Conservation (phyloP, 2,113 vertebrate genomes). For the Tympanuchus pallidicinctus region DNA sequence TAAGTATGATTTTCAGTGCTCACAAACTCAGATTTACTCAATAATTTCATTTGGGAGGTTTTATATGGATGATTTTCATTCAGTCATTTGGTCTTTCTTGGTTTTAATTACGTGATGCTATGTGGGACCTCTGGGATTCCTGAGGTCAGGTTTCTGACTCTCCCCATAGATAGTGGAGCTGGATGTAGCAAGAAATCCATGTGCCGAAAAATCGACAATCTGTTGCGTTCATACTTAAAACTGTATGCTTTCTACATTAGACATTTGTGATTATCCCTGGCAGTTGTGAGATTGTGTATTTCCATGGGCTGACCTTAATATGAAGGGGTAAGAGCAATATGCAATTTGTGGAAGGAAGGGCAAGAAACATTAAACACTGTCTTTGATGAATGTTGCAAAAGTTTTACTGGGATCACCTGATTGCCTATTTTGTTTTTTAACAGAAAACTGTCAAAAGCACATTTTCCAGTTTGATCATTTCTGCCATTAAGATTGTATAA, state of each 20-base stretch:
- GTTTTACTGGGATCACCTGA: neutral
- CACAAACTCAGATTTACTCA: neutral
- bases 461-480: neutral
- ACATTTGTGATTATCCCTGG: neutral
- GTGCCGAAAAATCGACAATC: neutral
- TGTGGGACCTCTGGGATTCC: neutral
- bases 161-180: neutral
- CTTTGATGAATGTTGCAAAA: neutral
- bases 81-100: neutral
- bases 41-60: neutral
- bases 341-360: neutral
- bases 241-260: neutral
- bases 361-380: neutral
- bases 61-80: neutral
- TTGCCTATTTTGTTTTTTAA: neutral
- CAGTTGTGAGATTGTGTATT: neutral
- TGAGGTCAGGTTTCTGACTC: neutral
- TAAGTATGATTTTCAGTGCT: neutral
- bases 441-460: neutral
- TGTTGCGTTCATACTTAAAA: neutral
- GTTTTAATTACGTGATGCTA: neutral
- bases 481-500: too few relatives aligned
- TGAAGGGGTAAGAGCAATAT: neutral
- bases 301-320: neutral
- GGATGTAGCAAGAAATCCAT: neutral